Evolutionary conservation across 1,140 invertebrate genomes (phyloP).

Genomic region (Scylla paramamosain): DNA sequence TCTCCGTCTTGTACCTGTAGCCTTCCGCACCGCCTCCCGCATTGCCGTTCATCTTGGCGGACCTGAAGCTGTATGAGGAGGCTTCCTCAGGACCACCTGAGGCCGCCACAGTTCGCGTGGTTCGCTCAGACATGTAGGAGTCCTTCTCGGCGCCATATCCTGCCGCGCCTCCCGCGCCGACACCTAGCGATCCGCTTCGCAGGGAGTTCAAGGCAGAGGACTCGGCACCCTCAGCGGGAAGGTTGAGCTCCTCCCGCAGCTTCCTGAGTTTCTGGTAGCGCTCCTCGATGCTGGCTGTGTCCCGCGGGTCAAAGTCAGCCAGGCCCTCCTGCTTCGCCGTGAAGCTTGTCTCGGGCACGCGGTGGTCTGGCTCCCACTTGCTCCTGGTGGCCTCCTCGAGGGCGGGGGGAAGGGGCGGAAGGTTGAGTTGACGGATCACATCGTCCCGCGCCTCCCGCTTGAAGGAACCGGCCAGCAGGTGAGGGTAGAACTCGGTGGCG

Average conservation of each 20-base stretch:
- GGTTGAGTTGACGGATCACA: background rate
- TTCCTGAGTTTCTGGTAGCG: conserved; percentile 66
- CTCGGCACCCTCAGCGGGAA: conserved; percentile 51
- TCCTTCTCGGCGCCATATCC: conserved; percentile 7
- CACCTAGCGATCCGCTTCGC: conserved; percentile 26
- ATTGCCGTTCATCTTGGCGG: conserved; percentile 34
- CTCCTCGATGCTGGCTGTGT: conserved; percentile 70
- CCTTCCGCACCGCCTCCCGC: conserved; percentile 36
- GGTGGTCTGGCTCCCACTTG: background rate
- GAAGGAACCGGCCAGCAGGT: conserved; percentile 52
- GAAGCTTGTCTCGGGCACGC: conserved; percentile 24
- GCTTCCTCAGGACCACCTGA: conserved; percentile 45
- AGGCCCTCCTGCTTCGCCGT: conserved; percentile 53
- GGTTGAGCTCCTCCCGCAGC: conserved; percentile 68
- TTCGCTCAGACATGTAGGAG: conserved; percentile 61
- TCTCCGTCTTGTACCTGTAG: conserved; percentile 57
- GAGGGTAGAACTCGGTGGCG: conserved; percentile 52
- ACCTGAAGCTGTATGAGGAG: conserved; percentile 67
- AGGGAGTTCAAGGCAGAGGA: background rate
- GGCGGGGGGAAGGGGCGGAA: conserved; percentile 54
- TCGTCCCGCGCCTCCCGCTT: background rate
- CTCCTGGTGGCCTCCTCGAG: conserved; percentile 26
- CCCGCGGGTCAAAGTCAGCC: conserved; percentile 67
- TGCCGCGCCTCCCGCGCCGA: background rate
- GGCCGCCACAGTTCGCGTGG: conserved; percentile 50